phyloP scores from a whole-genome alignment of 1,140 invertebrate species.

The Drosophila leontia region DNA sequence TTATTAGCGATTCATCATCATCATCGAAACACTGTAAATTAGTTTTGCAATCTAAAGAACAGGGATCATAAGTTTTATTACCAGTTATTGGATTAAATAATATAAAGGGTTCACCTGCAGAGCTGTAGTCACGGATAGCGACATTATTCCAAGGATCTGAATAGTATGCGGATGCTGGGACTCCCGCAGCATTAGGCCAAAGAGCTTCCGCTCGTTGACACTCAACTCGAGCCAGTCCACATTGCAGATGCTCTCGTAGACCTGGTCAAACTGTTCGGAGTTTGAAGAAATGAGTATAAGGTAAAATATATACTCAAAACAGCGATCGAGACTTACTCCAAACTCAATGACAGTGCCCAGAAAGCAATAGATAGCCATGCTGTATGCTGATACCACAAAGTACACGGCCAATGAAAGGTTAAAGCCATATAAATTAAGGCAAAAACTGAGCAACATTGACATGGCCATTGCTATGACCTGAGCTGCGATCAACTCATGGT shows the following conservation, averaged over 20 bases:
- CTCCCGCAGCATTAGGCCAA: slow-evolving; percentile 5
- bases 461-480: slow-evolving; percentile 58
- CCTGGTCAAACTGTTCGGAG: slow-evolving; percentile 44
- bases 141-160: slow-evolving; percentile 5
- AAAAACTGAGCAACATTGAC: slow-evolving; percentile 50
- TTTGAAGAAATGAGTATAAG: no score
- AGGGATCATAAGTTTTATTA: no score
- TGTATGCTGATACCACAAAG: slow-evolving; percentile 52
- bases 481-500: slow-evolving; percentile 43
- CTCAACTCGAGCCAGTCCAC: slow-evolving; percentile 51
- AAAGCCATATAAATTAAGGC: slow-evolving; percentile 48
- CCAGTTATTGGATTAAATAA: background rate
- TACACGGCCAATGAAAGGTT: slow-evolving; percentile 48
- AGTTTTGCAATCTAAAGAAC: slow-evolving; percentile 62
- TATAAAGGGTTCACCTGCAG: background rate
- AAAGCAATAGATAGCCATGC: slow-evolving; percentile 63
- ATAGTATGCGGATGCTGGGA: slow-evolving; percentile 11
- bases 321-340: slow-evolving; percentile 24
- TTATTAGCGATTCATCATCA: slow-evolving; percentile 51
- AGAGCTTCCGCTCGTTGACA: slow-evolving; percentile 4
- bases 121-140: slow-evolving; percentile 7
- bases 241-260: slow-evolving; percentile 46
- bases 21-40: slow-evolving; percentile 66
- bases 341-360: slow-evolving; percentile 62
- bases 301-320: no score